Evolutionary conservation across 1,140 invertebrate species (phyloP).

Genomic region (Venturia canescens): DNA sequence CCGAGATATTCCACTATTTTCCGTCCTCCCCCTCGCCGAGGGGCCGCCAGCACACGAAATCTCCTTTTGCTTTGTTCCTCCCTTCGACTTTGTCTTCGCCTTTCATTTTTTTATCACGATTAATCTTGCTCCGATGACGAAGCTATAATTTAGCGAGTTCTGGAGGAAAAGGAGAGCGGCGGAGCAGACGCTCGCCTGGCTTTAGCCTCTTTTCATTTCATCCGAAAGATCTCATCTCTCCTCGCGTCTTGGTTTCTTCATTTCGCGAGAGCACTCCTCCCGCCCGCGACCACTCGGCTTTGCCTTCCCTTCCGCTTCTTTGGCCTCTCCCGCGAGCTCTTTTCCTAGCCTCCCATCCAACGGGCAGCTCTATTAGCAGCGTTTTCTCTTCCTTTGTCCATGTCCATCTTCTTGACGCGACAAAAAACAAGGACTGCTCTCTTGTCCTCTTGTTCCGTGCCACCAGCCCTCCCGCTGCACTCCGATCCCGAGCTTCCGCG

Average conservation of each 20-base stretch:
- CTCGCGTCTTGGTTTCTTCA: slow-evolving; percentile 12
- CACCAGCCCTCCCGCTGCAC: neutral
- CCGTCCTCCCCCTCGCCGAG: no score
- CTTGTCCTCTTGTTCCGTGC: neutral
- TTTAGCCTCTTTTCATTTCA: slow-evolving; percentile 4
- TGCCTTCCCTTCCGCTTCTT: neutral
- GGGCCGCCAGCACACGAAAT: no score
- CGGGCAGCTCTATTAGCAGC: slow-evolving; percentile 22
- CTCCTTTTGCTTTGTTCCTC: no score
- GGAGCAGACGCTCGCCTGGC: neutral
- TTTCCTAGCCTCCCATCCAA: neutral
- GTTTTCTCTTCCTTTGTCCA: slow-evolving; percentile 15
- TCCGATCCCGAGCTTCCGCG: no score
- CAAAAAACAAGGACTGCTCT: slow-evolving; percentile 7
- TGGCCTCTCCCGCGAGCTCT: neutral
- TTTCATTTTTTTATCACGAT: no score
- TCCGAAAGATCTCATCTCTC: slow-evolving; percentile 11
- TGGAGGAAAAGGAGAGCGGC: neutral
- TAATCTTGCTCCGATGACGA: no score
- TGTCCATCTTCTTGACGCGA: slow-evolving; percentile 13
- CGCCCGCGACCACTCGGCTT: neutral
- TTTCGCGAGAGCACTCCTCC: neutral
- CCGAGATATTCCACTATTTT: no score
- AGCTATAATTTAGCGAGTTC: neutral
- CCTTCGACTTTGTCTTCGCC: no score